Evolutionary conservation across 1,140 invertebrate species (phyloP).

Genomic region (Phortica variegata): DNA sequence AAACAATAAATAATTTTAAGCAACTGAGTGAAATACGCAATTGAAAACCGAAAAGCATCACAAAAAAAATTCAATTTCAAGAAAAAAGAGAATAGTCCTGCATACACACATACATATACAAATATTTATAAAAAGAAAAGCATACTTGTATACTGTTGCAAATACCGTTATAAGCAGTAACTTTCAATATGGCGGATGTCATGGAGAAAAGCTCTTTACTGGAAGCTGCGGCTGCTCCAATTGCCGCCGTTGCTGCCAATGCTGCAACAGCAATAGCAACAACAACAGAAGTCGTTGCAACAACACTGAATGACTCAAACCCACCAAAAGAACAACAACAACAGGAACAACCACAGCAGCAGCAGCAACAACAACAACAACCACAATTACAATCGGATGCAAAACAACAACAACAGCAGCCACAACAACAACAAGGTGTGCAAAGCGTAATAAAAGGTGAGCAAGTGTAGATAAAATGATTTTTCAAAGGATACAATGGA

Average conservation of each 20-base stretch:
- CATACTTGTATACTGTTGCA: conserved; percentile 26
- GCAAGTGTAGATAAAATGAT: conserved; percentile 10
- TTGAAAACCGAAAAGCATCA: no score
- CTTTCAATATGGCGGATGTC: conserved; percentile 54
- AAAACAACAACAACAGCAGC: conserved; percentile 18
- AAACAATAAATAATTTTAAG: conserved; percentile 7
- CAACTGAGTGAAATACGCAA: background rate
- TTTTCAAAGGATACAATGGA: no score
- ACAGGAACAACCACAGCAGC: conserved; percentile 14
- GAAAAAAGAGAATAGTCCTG: background rate
- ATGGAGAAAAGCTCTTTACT: conserved; percentile 54
- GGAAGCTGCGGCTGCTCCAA: conserved; percentile 38
- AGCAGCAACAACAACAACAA: conserved; percentile 23
- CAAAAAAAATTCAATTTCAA: background rate
- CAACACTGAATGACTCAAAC: conserved; percentile 9
- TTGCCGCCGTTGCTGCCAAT: conserved; percentile 12
- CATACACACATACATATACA: background rate
- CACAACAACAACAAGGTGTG: conserved; percentile 24
- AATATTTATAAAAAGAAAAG: conserved; percentile 11
- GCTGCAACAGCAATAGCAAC: conserved; percentile 8
- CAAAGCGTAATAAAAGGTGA: conserved; percentile 8
- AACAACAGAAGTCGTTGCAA: conserved; percentile 9
- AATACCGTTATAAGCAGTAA: conserved; percentile 36
- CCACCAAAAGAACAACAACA: conserved; percentile 12
- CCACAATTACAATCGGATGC: no score